Evolutionary conservation across 2,113 vertebrate species (phyloP).

Genomic region (Ceyx margarethae): DNA sequence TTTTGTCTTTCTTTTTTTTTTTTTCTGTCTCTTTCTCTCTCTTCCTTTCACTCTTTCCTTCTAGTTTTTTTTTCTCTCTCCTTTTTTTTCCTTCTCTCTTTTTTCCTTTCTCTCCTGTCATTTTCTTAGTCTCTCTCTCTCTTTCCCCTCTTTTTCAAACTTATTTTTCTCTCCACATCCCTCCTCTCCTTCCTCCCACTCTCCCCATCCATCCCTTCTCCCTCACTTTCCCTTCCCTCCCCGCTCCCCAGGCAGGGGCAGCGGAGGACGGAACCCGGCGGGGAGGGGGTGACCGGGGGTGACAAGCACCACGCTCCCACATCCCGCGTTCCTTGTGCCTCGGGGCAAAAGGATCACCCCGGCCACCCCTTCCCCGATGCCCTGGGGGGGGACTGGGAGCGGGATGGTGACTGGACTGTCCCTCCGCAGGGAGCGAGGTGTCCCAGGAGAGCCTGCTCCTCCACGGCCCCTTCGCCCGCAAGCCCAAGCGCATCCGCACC

Average conservation of each 20-base stretch:
- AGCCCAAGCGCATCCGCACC: constrained; percentile 96
- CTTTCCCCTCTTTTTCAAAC: neutral
- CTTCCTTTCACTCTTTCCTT: too few species aligned
- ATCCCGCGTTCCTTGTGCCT: rapidly evolving
- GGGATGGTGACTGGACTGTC: neutral
- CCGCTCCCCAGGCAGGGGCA: rapidly evolving
- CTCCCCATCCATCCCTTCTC: neutral
- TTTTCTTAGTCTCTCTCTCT: neutral
- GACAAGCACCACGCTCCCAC: too few species aligned
- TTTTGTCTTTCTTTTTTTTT: too few species aligned
- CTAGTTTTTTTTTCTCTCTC: too few species aligned
- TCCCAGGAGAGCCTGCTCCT: constrained; percentile 93
- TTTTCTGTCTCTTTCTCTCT: too few species aligned
- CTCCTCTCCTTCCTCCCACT: too few species aligned
- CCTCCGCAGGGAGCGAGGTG: constrained; percentile 83
- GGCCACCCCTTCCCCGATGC: rapidly evolving
- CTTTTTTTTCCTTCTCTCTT: too few species aligned
- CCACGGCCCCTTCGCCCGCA: constrained; percentile 93
- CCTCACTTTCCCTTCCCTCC: neutral
- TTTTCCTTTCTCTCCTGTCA: neutral
- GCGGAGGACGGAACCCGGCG: rapidly evolving
- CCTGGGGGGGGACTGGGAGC: rapidly evolving
- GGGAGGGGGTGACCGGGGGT: too few species aligned
- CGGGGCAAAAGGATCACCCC: rapidly evolving
- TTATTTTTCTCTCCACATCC: neutral